Evolutionary conservation across 2,888 invertebrate species (phyloP).

Genomic region (Eulithis prunata): DNA sequence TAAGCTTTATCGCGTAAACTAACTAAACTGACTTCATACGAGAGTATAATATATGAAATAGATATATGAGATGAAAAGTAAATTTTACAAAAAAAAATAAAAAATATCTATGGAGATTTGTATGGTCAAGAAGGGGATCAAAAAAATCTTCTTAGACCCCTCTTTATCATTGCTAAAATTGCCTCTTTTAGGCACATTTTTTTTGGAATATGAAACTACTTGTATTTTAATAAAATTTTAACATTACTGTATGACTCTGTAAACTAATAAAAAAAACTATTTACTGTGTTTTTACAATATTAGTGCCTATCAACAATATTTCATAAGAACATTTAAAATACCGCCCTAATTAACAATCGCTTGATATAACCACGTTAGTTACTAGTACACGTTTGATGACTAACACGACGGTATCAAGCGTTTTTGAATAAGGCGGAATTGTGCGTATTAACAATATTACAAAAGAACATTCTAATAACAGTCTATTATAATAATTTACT

Average conservation of each 20-base stretch:
- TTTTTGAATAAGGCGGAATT: conserved; percentile 1
- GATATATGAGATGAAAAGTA: no score
- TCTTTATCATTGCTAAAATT: no score
- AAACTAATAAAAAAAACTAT: no score
- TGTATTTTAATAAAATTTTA: background rate
- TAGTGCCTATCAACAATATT: background rate
- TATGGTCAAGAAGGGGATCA: no score
- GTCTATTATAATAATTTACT: conserved; percentile 26
- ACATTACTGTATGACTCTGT: no score
- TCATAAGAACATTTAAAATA: background rate
- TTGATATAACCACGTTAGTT: background rate
- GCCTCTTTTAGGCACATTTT: no score
- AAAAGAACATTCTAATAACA: conserved; percentile 25
- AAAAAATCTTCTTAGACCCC: no score
- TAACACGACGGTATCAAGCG: background rate
- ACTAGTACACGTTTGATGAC: background rate
- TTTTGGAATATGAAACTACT: background rate
- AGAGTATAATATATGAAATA: no score
- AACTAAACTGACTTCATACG: no score
- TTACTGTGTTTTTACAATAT: background rate
- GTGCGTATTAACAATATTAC: conserved; percentile 19
- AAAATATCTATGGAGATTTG: no score
- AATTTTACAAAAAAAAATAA: no score
- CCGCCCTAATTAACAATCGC: background rate
- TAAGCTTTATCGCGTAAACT: no score